Conservation (phyloP, 1,140 invertebrate species). For the Eurosta solidaginis region DNA sequence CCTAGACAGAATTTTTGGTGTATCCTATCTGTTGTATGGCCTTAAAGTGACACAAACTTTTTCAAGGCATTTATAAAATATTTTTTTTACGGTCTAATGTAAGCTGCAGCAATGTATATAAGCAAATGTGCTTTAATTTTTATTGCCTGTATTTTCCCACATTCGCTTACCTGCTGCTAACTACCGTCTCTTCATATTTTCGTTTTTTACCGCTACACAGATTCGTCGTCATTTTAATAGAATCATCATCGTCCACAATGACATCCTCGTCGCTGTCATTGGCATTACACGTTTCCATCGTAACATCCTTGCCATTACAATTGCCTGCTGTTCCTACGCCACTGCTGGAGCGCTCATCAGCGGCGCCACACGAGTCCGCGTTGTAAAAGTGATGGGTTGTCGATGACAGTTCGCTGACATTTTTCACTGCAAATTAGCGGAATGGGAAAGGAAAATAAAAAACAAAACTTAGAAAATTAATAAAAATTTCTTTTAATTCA, state of each 20-base stretch:
- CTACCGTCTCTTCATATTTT: constrained; percentile 50
- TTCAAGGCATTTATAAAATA: no score
- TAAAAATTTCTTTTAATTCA: background rate
- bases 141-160: background rate
- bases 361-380: constrained; percentile 54
- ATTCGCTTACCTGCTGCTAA: constrained; percentile 50
- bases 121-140: background rate
- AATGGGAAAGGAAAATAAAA: background rate
- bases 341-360: constrained; percentile 35
- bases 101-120: no score
- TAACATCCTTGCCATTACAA: constrained; percentile 47
- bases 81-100: no score
- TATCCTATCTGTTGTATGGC: no score
- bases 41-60: no score
- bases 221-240: constrained; percentile 47
- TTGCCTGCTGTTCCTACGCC: constrained; percentile 35
- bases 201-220: constrained; percentile 38
- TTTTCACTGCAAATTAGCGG: constrained; percentile 48
- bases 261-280: constrained; percentile 59
- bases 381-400: constrained; percentile 59
- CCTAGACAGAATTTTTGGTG: no score
- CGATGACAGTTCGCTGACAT: constrained; percentile 57
- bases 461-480: background rate
- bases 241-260: constrained; percentile 57
- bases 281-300: constrained; percentile 51